Evolutionary conservation across 2,888 invertebrate species (phyloP).

Genomic region (Lycocerus yunnanus): DNA sequence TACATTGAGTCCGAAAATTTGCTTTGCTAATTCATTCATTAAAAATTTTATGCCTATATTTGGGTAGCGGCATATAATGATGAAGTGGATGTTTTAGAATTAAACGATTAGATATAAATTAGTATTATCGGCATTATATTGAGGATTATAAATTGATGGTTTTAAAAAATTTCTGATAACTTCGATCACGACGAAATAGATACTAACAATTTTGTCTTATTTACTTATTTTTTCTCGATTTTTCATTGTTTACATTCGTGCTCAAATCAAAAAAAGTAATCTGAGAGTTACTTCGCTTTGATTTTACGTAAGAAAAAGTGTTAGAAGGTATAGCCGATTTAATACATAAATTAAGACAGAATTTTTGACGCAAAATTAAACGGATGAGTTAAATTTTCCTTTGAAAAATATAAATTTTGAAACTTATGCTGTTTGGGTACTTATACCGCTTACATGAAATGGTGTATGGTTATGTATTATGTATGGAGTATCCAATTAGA

Average conservation of each 20-base stretch:
- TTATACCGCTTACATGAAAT: not conserved
- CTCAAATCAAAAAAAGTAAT: no score
- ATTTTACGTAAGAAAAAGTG: no score
- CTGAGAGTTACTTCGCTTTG: no score
- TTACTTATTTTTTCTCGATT: no score
- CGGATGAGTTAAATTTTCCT: not conserved
- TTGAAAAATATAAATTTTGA: not conserved
- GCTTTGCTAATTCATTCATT: constrained; percentile 49
- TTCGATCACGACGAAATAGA: no score
- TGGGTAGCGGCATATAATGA: constrained; percentile 24
- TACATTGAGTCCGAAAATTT: constrained; percentile 41
- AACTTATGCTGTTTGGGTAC: not conserved
- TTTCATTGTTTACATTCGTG: no score
- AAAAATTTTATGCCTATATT: constrained; percentile 29
- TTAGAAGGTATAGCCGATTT: not conserved
- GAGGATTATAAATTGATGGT: no score
- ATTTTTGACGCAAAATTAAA: not conserved
- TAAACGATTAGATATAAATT: not conserved
- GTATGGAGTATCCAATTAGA: constrained; percentile 42
- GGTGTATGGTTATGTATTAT: constrained; percentile 17
- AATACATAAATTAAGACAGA: not conserved
- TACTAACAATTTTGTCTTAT: no score
- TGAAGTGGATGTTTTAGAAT: not conserved
- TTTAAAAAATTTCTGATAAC: no score
- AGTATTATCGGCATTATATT: no score